Evolutionary conservation across 2,113 vertebrate species (phyloP).

Genomic region (Oceanodroma tethys): DNA sequence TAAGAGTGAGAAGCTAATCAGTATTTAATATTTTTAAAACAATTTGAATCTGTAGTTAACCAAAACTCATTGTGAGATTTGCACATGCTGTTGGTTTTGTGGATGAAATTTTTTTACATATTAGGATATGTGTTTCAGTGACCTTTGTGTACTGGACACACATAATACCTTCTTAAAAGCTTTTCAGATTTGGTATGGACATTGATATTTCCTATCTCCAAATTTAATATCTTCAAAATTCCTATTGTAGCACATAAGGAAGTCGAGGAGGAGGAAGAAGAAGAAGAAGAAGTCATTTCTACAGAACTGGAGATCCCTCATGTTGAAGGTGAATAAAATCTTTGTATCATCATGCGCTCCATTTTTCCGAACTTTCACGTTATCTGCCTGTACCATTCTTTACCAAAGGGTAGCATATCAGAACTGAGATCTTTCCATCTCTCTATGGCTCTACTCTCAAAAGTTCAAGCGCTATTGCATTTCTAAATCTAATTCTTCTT

Average conservation of each 20-base stretch:
- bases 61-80: not conserved
- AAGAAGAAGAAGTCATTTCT: slow-evolving; percentile 51
- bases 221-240: slow-evolving; percentile 65
- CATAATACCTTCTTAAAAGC: not conserved
- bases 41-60: not conserved
- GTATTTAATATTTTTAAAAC: not conserved
- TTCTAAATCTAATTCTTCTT: not conserved
- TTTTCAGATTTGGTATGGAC: not conserved
- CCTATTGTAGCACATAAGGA: slow-evolving; percentile 59
- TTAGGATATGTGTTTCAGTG: not conserved
- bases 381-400: not conserved
- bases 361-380: not conserved
- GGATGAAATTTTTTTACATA: not conserved
- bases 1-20: not conserved
- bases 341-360: not conserved
- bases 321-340: slow-evolving; percentile 41
- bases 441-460: not conserved
- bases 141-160: not conserved
- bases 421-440: not conserved
- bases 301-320: slow-evolving; percentile 64
- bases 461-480: not conserved
- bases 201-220: not conserved
- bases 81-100: not conserved
- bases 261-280: slow-evolving; percentile 47
- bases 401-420: not conserved